Percentiles rank a stretch among this genome's conserved stretches.
Evolutionary conservation across 2,797 vertebrate species (phyloP).

Genomic region (Morus bassanus): DNA sequence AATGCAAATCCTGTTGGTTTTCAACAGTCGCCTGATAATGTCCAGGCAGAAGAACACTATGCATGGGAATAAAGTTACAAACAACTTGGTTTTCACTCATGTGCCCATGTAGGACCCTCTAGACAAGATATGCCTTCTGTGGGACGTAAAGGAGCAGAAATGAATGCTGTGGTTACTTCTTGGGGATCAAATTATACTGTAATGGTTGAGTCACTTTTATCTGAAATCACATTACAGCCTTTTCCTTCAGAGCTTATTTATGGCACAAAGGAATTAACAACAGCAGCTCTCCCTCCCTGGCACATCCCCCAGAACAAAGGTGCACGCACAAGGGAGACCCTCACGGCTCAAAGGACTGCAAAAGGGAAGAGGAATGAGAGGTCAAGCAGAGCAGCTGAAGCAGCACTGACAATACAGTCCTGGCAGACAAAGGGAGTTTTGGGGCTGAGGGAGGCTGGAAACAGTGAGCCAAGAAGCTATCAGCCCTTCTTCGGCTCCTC

Average conservation of each 20-base stretch:
- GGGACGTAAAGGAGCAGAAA: background rate
- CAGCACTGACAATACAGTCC: background rate
- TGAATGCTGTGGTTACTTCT: background rate
- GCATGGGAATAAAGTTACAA: background rate
- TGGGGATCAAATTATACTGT: background rate
- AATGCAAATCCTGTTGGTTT: background rate
- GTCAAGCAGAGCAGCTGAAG: background rate
- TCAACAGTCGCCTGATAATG: fast-evolving
- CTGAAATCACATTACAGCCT: background rate
- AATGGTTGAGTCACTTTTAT: background rate
- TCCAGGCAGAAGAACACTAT: background rate
- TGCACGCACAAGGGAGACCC: background rate
- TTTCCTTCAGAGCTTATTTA: background rate
- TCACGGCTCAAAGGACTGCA: background rate
- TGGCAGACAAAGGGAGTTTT: background rate
- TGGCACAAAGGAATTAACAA: background rate
- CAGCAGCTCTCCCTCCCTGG: background rate
- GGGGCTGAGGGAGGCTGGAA: background rate
- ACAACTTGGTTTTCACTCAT: background rate
- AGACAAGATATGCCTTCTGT: background rate
- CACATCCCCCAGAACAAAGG: background rate
- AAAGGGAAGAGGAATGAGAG: background rate
- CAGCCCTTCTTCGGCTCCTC: background rate
- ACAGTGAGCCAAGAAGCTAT: background rate
- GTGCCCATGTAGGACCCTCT: background rate